Conservation (phyloP, 2,113 vertebrate species). For the Zeus faber region DNA sequence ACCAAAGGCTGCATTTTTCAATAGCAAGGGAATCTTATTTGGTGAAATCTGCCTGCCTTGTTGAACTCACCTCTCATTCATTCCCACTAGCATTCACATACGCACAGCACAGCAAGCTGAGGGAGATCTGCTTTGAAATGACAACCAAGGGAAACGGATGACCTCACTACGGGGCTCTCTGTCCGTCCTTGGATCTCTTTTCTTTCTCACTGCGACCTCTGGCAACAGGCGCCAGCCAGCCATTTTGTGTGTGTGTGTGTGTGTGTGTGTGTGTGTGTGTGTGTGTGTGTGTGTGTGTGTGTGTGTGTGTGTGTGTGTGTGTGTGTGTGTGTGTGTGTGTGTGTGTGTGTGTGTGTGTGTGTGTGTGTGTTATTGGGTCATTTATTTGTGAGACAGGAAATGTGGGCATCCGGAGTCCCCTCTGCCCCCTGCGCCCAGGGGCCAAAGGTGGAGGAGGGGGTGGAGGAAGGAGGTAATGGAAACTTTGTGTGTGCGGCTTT, state of each 20-base stretch:
- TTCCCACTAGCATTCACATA: slow-evolving; percentile 35
- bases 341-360: not conserved
- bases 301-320: slow-evolving; percentile 8
- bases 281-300: not conserved
- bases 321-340: slow-evolving; percentile 7
- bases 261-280: too few species aligned
- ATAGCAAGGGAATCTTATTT: slow-evolving; percentile 38
- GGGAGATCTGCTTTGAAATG: too few species aligned
- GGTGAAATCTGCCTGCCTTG: slow-evolving; percentile 36
- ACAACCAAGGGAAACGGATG: too few species aligned
- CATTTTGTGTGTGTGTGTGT: not conserved
- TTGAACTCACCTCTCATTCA: slow-evolving; percentile 41
- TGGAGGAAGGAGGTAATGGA: not conserved
- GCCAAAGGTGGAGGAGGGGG: not conserved
- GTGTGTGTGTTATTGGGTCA: slow-evolving; percentile 10
- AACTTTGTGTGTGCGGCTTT: not conserved
- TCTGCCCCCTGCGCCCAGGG: slow-evolving; percentile 7
- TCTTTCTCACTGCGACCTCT: not conserved
- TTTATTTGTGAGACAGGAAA: slow-evolving; percentile 38
- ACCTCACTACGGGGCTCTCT: too few species aligned
- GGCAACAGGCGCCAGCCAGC: too few species aligned
- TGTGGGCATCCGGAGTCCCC: slow-evolving; percentile 30
- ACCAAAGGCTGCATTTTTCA: slow-evolving; percentile 39
- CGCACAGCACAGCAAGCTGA: too few species aligned
- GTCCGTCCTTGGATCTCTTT: not conserved